phyloP scores from a whole-genome alignment of 1,140 invertebrate species.

The Armadillidium nasatum region DNA sequence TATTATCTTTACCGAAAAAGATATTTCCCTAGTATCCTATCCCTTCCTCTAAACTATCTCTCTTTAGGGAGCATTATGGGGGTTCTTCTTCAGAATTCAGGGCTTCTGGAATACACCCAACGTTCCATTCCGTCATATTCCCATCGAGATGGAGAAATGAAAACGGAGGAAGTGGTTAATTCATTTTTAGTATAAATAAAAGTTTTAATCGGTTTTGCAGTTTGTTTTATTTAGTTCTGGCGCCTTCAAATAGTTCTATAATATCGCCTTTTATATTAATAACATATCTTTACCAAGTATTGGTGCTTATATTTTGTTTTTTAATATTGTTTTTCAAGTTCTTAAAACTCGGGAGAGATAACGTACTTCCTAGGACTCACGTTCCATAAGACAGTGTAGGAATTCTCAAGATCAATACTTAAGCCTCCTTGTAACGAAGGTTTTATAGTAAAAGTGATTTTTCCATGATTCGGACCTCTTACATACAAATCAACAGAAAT shows the following conservation, averaged over 20 bases:
- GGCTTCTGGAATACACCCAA: not conserved
- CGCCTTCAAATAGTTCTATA: not conserved
- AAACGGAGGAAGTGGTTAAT: not conserved
- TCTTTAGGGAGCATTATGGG: not conserved
- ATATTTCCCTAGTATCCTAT: not conserved
- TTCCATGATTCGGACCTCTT: not conserved
- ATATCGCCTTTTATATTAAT: not conserved
- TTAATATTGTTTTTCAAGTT: not conserved
- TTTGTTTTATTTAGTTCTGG: not conserved
- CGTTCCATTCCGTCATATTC: not conserved
- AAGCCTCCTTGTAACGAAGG: not conserved
- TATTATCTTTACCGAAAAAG: not conserved
- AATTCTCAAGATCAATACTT: not conserved
- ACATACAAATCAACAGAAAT: not conserved
- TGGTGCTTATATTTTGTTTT: not conserved
- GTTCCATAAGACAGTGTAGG: not conserved
- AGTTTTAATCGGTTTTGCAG: not conserved
- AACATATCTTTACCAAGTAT: not conserved
- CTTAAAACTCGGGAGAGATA: not conserved
- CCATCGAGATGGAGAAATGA: not conserved
- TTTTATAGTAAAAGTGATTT: not conserved
- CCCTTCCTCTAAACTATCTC: not conserved
- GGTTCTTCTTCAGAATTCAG: not conserved
- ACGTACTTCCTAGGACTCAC: not conserved
- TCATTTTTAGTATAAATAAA: not conserved